Percentiles rank a stretch among this genome's conserved stretches.
Evolutionary conservation across 1,140 invertebrate species (phyloP).

Genomic region (Ruditapes philippinarum): DNA sequence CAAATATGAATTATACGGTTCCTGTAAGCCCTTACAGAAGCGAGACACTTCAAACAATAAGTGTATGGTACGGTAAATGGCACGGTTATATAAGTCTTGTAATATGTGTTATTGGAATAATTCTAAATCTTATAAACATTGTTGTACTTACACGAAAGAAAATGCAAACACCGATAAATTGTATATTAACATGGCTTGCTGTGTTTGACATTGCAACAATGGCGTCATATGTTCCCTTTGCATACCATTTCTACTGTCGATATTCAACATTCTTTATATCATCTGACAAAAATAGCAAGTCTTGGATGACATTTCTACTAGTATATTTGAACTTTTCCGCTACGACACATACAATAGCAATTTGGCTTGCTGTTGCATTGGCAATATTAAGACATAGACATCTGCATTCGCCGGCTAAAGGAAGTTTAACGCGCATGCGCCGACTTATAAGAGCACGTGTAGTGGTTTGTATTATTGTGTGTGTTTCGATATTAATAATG

Average conservation of each 20-base stretch:
- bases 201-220: slow-evolving; percentile 95
- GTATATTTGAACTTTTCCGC: slow-evolving; percentile 90
- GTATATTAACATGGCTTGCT: slow-evolving; percentile 94
- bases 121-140: slow-evolving; percentile 96
- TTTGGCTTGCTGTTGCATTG: no score
- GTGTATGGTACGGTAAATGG: slow-evolving; percentile 84
- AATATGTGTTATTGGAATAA: slow-evolving; percentile 95
- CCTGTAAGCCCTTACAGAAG: slow-evolving; percentile 2
- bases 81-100: slow-evolving; percentile 91
- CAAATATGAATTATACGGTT: slow-evolving; percentile 6
- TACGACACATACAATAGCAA: slow-evolving; percentile 96
- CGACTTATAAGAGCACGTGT: slow-evolving; percentile 89
- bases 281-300: slow-evolving; percentile 66
- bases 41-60: slow-evolving; percentile 73
- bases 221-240: slow-evolving; percentile 95
- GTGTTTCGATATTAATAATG: slow-evolving; percentile 92
- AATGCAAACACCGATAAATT: slow-evolving; percentile 94
- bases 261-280: slow-evolving; percentile 57
- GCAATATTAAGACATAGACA: slow-evolving; percentile 97
- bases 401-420: slow-evolving; percentile 90
- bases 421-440: slow-evolving; percentile 90
- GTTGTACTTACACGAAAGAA: no score
- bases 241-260: slow-evolving; percentile 90
- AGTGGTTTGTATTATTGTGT: slow-evolving; percentile 91
- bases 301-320: slow-evolving; percentile 82